Conservation (phyloP, 1,140 invertebrate genomes). For the Saxidomus purpurata region DNA sequence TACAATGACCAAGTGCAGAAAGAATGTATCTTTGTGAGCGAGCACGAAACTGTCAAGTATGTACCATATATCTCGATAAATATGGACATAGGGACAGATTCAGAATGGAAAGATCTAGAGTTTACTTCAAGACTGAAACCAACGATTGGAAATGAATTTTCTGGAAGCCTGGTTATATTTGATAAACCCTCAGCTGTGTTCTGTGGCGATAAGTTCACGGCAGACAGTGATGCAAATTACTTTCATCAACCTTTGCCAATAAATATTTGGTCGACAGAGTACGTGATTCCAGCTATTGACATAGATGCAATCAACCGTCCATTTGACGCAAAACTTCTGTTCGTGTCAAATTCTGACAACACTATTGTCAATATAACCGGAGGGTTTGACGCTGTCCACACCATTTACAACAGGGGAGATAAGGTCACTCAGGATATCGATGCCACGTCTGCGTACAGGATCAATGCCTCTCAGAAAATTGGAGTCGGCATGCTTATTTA, state of each 20-base stretch:
- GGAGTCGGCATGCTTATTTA: not conserved
- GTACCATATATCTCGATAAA: not conserved
- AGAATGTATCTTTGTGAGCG: not conserved
- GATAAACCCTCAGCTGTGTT: constrained; percentile 29
- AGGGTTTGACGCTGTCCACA: constrained; percentile 22
- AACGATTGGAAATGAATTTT: not conserved
- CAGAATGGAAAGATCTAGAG: not conserved
- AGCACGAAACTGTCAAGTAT: not conserved
- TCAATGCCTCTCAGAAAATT: not conserved
- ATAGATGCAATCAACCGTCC: not conserved
- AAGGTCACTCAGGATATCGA: constrained; percentile 18
- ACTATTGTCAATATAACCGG: constrained; percentile 36
- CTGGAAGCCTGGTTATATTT: not conserved
- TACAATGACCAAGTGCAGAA: not conserved
- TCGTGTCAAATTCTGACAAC: constrained; percentile 34
- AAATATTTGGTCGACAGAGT: constrained; percentile 23
- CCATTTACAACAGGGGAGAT: constrained; percentile 35
- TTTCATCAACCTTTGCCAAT: not conserved
- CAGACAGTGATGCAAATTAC: not conserved
- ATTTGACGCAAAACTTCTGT: constrained; percentile 7
- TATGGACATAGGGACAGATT: not conserved
- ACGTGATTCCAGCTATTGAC: constrained; percentile 12
- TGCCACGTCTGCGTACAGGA: not conserved
- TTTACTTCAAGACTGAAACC: not conserved
- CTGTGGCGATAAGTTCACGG: not conserved